phyloP scores from a whole-genome alignment of 2,797 vertebrate genomes.

The Sternarchorhynchus goeldii region DNA sequence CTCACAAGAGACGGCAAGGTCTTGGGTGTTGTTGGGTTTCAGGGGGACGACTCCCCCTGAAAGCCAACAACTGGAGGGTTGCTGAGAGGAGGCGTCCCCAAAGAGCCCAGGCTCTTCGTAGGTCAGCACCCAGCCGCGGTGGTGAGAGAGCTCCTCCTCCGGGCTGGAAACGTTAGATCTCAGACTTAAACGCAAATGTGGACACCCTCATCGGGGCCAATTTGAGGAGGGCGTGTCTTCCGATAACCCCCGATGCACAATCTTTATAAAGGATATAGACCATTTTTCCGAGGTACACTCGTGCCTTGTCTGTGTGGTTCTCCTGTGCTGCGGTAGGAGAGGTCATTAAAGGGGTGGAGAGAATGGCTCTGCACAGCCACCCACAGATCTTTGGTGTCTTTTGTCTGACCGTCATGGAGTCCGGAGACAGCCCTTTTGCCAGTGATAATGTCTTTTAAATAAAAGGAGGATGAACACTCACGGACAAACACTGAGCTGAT shows the following conservation, averaged over 20 bases:
- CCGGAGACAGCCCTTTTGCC: constrained; percentile 1
- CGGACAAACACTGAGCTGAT: constrained; percentile 64
- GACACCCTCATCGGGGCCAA: not conserved
- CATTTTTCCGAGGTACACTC: not conserved
- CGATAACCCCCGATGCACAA: not conserved
- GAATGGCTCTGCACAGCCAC: not conserved
- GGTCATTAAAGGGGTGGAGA: not conserved
- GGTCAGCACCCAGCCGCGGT: constrained; percentile 21
- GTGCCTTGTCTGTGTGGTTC: not conserved
- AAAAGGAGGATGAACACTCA: constrained; percentile 36
- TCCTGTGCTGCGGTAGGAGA: not conserved
- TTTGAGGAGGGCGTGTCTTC: constrained; percentile 29
- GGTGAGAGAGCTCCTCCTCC: constrained; percentile 16
- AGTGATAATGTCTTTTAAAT: constrained; percentile 34
- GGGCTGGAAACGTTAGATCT: constrained; percentile 43
- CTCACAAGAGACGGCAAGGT: constrained; percentile 22
- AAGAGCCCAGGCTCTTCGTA: constrained; percentile 30
- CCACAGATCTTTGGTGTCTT: not conserved
- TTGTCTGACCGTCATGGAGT: constrained; percentile 40
- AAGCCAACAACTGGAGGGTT: no score
- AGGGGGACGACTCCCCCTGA: constrained; percentile 22
- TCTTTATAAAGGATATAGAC: constrained; percentile 29
- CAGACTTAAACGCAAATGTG: not conserved
- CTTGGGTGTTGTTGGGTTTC: constrained; percentile 36
- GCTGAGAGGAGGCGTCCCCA: constrained; percentile 26